Evolutionary conservation across 2,888 invertebrate genomes (phyloP), one percentile per base, ranked within the genome.

Genomic region (Aporophyla nigra): DNA sequence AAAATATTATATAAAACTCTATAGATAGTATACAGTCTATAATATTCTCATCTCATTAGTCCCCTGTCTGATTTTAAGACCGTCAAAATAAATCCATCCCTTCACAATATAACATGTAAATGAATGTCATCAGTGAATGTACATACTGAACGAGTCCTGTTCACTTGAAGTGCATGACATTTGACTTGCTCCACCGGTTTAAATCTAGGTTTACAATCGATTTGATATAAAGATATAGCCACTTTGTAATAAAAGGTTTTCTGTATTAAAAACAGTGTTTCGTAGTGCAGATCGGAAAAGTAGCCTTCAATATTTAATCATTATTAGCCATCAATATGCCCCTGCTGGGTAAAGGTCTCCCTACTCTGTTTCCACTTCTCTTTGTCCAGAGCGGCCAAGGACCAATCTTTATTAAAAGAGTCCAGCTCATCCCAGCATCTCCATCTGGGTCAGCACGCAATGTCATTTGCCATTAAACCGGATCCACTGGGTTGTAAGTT

Each of bases 91-190:
- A 69, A 78, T 43, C 27, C 2, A 10, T 2, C 19, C 54, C 51
- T 43, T 51, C 14, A 51, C 66, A 74, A 71, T 46, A 24, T 27
- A 71, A 53, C 7, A 49, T 54, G 16, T 21, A 51, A 53, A 10
- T 67, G 54, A 82, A 82, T 71, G 56, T 21, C 76, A 40, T 5
- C 24, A 67, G 82, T 76, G 77, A 80, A 76, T n/a, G 80, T 62
- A 21, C 49, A 21, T 46, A 43, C 53, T 46, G 46, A 49, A 63
- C 21, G 68, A 1, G 76, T 82, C 61, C 66, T 40, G 56, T 70
- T 82, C n/a, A 24, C 24, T 68, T 54, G 61, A 70, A 76, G 76
- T 53, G 61, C 80, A 62, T 40, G 82, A 82, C 70, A 82, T 80
- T 80, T 82, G 9, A 70, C 33, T 49, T 12, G 27, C 14, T 56